These are phyloP conservation scores for Amaurobius ferox DNA, from an alignment of 2,888 invertebrate genomes.

Conservation along the genomic window DNA sequence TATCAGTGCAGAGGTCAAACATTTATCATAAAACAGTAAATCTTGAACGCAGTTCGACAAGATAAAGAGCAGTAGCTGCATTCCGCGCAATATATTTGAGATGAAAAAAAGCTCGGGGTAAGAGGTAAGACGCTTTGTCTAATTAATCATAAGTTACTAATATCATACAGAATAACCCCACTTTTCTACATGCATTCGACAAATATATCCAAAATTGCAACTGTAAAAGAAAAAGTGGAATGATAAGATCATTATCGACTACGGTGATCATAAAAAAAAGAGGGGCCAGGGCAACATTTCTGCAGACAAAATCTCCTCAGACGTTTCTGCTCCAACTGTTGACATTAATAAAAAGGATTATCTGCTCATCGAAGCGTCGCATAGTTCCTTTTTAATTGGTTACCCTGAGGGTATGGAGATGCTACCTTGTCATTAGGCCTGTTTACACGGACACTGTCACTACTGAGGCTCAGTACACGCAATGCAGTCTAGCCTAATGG, in stretches of 20 bases:
- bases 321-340: slow-evolving; percentile 62
- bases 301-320: neutral
- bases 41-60: neutral
- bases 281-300: slow-evolving; percentile 9
- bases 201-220: slow-evolving; percentile 12
- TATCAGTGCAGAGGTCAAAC: neutral
- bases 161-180: slow-evolving; percentile 35
- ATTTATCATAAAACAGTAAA: neutral
- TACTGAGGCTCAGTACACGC: slow-evolving; percentile 29
- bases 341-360: slow-evolving; percentile 71
- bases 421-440: slow-evolving; percentile 72
- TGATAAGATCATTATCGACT: slow-evolving; percentile 45
- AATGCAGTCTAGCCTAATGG: slow-evolving; percentile 33
- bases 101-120: neutral
- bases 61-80: neutral
- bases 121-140: neutral
- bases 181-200: slow-evolving; percentile 17
- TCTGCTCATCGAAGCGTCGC: slow-evolving; percentile 64
- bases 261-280: slow-evolving; percentile 20
- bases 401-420: slow-evolving; percentile 46
- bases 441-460: slow-evolving; percentile 69
- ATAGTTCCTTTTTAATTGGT: slow-evolving; percentile 69
- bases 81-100: neutral
- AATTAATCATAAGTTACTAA: slow-evolving; percentile 59
- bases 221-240: slow-evolving; percentile 22